These are phyloP conservation scores for Bucco capensis DNA, from an alignment of 2,113 vertebrate genomes.

Conservation along the genomic window DNA sequence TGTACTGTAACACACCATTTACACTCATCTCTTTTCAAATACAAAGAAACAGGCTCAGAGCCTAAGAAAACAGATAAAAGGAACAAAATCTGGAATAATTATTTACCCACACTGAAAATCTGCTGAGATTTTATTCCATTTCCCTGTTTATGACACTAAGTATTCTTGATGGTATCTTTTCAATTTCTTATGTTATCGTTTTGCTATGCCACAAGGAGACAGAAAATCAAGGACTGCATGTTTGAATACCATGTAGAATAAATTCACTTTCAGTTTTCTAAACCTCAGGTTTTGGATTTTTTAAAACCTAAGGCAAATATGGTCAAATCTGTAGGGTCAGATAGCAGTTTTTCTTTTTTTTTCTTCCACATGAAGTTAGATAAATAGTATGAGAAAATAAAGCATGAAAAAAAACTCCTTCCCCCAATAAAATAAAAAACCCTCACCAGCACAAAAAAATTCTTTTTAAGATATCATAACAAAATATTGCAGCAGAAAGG, in stretches of 20 bases:
- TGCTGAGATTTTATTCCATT: constrained; percentile 12
- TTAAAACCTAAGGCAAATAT: background rate
- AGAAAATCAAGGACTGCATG: background rate
- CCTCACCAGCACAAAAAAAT: background rate
- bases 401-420: background rate
- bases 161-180: background rate
- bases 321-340: background rate
- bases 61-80: constrained; percentile 15
- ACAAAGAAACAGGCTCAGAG: background rate
- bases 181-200: constrained; percentile 27
- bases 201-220: background rate
- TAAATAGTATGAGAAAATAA: background rate
- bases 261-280: background rate
- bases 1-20: background rate
- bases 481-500: background rate
- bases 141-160: constrained; percentile 13
- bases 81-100: background rate
- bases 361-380: background rate
- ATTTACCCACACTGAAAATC: constrained; percentile 4
- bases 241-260: background rate
- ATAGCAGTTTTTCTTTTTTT: background rate
- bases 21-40: constrained; percentile 15
- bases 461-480: background rate
- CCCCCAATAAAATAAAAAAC: rapidly evolving
- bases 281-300: background rate